Evolutionary conservation across 2,888 invertebrate species (phyloP).

Genomic region (Xestoiulus laeticollis): DNA sequence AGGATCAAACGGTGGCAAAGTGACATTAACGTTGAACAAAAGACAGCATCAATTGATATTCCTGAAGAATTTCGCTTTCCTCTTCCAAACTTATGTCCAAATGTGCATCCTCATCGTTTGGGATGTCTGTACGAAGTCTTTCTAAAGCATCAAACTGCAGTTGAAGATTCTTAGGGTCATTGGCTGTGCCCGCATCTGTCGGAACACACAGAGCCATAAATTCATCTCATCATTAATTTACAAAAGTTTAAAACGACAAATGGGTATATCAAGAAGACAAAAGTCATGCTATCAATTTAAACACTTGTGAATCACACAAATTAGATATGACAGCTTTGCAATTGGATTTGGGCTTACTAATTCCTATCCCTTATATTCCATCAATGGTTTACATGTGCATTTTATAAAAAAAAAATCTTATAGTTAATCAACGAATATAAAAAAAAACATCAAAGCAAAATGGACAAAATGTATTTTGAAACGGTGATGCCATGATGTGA

Average conservation of each 20-base stretch:
- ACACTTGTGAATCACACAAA: too few relatives aligned
- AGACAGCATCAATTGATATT: conserved; percentile 67
- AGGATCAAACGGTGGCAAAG: not conserved
- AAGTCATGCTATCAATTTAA: too few relatives aligned
- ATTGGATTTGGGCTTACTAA: too few relatives aligned
- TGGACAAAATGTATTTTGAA: too few relatives aligned
- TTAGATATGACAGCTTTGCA: too few relatives aligned
- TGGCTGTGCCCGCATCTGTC: not conserved
- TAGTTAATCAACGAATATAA: too few relatives aligned
- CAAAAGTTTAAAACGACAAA: not conserved
- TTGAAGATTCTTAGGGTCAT: not conserved
- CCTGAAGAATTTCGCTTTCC: conserved; percentile 74
- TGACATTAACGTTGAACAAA: conserved; percentile 25
- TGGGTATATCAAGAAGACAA: not conserved
- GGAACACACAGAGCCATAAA: not conserved
- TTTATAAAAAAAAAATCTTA: too few relatives aligned
- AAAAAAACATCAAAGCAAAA: too few relatives aligned
- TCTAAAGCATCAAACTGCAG: conserved; percentile 67
- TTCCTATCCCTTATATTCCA: too few relatives aligned
- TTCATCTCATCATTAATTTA: not conserved
- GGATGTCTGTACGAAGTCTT: conserved; percentile 71
- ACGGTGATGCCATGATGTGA: too few relatives aligned
- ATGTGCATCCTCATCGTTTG: conserved; percentile 75
- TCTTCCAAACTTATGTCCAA: conserved; percentile 75
- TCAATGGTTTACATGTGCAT: too few relatives aligned